Base-by-base conservation (phyloP, 2,888 invertebrate genomes). In the Branchellion lobata region DNA sequence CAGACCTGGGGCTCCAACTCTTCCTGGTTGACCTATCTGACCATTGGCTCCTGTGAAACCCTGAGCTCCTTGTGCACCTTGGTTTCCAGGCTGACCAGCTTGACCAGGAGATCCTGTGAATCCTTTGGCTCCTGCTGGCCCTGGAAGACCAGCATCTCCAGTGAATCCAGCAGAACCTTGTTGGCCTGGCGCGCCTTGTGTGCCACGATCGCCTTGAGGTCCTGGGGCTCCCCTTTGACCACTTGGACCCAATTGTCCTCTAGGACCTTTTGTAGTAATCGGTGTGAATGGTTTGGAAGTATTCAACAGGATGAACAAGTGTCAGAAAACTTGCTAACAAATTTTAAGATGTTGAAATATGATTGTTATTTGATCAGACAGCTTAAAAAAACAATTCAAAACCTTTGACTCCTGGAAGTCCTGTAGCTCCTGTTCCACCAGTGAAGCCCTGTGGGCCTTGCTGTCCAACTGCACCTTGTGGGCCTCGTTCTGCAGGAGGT, bases 201-300 rank as follows among this genome's bases (percentile, higher is more conserved):
- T 34, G 3, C 76, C 76, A n/a, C 5, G 29, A 3, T 24, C 24
- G 1, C 87, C 87, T 71, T 83, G 90, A 86, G 73, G 90, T 89
- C 84, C 87, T 68, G 84, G 83, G 53, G 82, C 82, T 69, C 86
- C 86, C 5, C 74, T 24, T 14, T 33, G 29, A 0, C 85, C 85
- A 31, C n/a, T 53, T 68, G 71, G 33, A 29, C 24, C 53, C 72
- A 29, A 8, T 31, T 51, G 47, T 18, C 24, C 51, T 11, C 3
- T 2, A 11, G 11, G 14, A 29, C 51, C 61, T 47, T 47, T 47
- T 8, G 18, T 14, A 47, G 18, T n/a, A n/a, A n/a, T n/a, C n/a
- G n/a, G n/a, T n/a, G n/a, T n/a, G n/a, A n/a, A n/a, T n/a, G n/a
- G n/a, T n/a, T n/a, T n/a, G n/a, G n/a, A n/a, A n/a, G n/a, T n/a